phyloP scores from a whole-genome alignment of 2,888 invertebrate species.

The Drosophila atripex region DNA sequence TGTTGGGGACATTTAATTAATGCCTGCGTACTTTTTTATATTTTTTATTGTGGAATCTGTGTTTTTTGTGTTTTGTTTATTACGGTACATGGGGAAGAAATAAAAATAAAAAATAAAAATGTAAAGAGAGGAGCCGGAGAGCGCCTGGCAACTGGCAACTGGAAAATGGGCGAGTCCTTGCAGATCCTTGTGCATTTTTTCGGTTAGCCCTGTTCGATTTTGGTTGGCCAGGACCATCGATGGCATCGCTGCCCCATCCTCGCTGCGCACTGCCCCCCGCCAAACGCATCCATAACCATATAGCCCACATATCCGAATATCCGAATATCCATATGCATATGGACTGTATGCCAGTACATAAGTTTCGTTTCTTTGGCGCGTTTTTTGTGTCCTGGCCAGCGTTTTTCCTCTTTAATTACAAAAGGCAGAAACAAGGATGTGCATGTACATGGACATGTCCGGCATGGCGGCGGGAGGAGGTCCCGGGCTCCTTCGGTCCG shows the following conservation, averaged over 20 bases:
- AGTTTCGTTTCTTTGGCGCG: background rate
- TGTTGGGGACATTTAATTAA: slow-evolving; percentile 64
- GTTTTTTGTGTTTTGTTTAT: slow-evolving; percentile 62
- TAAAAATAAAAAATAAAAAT: too few species aligned
- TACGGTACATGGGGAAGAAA: slow-evolving; percentile 41
- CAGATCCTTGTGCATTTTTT: slow-evolving; percentile 1
- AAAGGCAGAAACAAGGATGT: slow-evolving; percentile 29
- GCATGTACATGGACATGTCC: slow-evolving; percentile 2
- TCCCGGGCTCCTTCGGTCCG: slow-evolving; percentile 14
- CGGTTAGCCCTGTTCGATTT: slow-evolving; percentile 64
- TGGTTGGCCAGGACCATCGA: slow-evolving; percentile 67
- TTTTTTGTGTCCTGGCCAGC: slow-evolving; percentile 5
- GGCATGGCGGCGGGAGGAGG: background rate
- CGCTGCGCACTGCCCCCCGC: background rate
- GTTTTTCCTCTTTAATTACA: slow-evolving; percentile 46
- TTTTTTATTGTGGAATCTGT: background rate
- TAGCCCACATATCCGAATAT: background rate
- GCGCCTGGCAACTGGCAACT: background rate
- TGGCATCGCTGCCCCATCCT: slow-evolving; percentile 13
- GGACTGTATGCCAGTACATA: slow-evolving; percentile 13
- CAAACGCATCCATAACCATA: slow-evolving; percentile 27
- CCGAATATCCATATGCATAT: slow-evolving; percentile 39
- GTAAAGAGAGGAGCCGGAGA: too few species aligned
- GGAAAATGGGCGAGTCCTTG: background rate
- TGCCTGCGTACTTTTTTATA: slow-evolving; percentile 37